Conservation (phyloP, 2,888 invertebrate species). For the Herminia tarsipennalis region DNA sequence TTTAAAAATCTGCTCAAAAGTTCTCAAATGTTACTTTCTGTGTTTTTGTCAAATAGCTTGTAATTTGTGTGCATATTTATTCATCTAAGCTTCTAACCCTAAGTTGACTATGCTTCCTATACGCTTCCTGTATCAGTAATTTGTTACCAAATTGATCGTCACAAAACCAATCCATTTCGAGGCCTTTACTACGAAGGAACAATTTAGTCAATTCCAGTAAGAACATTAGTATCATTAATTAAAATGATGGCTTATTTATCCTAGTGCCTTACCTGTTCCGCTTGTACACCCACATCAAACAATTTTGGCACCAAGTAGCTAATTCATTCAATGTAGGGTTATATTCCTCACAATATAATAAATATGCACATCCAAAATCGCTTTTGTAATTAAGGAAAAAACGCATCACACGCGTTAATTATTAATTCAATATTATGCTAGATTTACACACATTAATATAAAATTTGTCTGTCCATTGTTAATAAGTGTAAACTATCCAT, state of each 20-base stretch:
- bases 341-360: conserved; percentile 29
- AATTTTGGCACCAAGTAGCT: conserved; percentile 20
- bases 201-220: conserved; percentile 50
- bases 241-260: conserved; percentile 35
- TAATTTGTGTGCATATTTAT: too few species aligned
- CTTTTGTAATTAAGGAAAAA: conserved; percentile 56
- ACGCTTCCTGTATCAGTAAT: not conserved
- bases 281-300: conserved; percentile 16
- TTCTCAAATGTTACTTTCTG: too few species aligned
- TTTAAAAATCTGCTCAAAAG: too few species aligned
- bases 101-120: too few species aligned
- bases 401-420: conserved; percentile 28
- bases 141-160: not conserved
- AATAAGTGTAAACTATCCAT: conserved; percentile 36
- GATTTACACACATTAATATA: conserved; percentile 13
- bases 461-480: conserved; percentile 44
- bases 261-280: conserved; percentile 47
- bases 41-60: too few species aligned
- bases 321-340: conserved; percentile 30
- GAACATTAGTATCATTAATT: conserved; percentile 9
- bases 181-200: conserved; percentile 33
- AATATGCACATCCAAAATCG: conserved; percentile 51
- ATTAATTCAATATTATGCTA: conserved; percentile 22
- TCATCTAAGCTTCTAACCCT: too few species aligned
- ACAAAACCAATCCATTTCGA: not conserved